These are phyloP conservation scores for Clarias pachynema DNA, from an alignment of 2,797 vertebrate genomes.

Conservation along the genomic window DNA sequence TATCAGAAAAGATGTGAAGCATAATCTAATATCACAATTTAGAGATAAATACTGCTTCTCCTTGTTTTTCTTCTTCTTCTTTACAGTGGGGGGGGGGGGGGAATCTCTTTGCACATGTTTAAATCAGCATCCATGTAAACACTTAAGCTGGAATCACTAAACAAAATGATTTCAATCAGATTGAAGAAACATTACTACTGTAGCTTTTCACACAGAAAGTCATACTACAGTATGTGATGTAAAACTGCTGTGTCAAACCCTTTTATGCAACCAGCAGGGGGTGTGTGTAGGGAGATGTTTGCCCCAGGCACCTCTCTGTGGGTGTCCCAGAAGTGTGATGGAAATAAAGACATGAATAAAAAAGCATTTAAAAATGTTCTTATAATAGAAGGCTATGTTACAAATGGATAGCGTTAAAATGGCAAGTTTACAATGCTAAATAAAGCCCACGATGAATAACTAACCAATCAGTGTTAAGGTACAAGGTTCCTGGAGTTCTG, in stretches of 20 bases:
- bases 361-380: neutral
- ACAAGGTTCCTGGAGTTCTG: neutral
- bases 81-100: no score
- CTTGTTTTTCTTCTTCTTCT: no score
- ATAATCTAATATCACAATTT: no score
- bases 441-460: neutral
- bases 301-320: constrained; percentile 15
- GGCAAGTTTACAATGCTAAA: neutral
- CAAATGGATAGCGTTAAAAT: neutral
- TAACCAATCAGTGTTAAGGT: neutral
- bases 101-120: no score
- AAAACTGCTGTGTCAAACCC: constrained; percentile 26
- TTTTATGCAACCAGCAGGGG: constrained; percentile 16
- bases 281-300: constrained; percentile 20
- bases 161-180: neutral
- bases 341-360: constrained; percentile 4
- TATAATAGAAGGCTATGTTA: neutral
- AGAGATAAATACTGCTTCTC: no score
- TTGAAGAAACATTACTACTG: neutral
- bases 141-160: no score
- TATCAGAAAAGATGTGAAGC: no score
- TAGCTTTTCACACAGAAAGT: constrained; percentile 4
- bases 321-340: constrained; percentile 19
- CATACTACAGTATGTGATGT: neutral
- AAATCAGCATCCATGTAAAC: no score